Evolutionary conservation across 2,888 invertebrate species (phyloP), one percentile per base, ranked within the genome.

Genomic region (Volucella inanis): DNA sequence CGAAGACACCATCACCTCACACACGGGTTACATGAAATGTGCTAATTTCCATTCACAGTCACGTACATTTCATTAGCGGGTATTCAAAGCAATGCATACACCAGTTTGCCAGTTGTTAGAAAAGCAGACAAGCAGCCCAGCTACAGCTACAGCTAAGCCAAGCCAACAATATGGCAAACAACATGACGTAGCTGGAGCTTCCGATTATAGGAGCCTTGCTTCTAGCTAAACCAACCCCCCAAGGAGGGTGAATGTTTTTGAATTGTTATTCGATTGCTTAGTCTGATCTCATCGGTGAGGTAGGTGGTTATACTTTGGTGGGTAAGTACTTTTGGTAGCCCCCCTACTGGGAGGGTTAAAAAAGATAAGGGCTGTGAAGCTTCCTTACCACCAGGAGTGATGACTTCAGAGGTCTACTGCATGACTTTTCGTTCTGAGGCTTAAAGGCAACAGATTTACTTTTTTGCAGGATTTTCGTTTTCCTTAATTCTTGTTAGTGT

Each of bases 1-100:
- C 31, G 50, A 59, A 22, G 59, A 15, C 10, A 43, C 38, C 8
- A 10, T 0, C 41, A 18, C 74, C n/a, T 39, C 61, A 15, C 43
- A 10, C 14, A 31, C 11, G 15, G 22, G 22, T 71, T 71, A 55
- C 64, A 41, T 43, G 39, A 43, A 85, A 71, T 80, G 71, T 71
- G 71, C 80, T 85, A 76, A 85, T 80, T 85, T 65, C 22, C 61
- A 80, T 85, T 85, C 80, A 43, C 76, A 85, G 84, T 75, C 84
- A 85, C 84, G 84, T 80, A 80, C 67, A 68, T 80, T 85, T 80
- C 80, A 85, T 85, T 85, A 80, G 84, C 49, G 84, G 65, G 65
- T 76, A 80, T 85, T 80, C 67, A 80, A 85, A 80, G 72, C 75
- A 85, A 61, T 76, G 71, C 59, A 61, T 71, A 45, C 55, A 45